phyloP scores from a whole-genome alignment of 2,797 vertebrate species.

The Chaenodraco wilsoni region DNA sequence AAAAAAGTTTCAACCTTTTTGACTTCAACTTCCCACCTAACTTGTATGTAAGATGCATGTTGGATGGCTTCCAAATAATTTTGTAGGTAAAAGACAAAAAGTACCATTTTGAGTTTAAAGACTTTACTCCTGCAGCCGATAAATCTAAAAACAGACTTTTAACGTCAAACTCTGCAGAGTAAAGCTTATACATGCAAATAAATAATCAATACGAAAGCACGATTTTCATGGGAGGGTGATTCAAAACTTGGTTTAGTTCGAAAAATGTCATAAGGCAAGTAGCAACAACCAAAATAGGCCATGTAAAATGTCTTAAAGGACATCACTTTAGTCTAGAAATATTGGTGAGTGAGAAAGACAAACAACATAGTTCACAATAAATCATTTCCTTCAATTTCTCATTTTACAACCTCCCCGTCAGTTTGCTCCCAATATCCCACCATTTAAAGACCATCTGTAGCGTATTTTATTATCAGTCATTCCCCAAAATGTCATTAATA shows the following conservation, averaged over 20 bases:
- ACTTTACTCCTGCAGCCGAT: neutral
- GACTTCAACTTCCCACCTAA: neutral
- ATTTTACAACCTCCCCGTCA: neutral
- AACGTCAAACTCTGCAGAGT: neutral
- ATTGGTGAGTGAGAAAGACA: neutral
- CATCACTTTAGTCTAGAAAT: neutral
- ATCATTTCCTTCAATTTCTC: neutral
- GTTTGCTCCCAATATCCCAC: too few species aligned
- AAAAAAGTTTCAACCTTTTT: neutral
- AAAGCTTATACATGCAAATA: neutral
- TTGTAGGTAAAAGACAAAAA: neutral
- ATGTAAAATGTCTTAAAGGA: too few species aligned
- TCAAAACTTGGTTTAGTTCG: too few species aligned
- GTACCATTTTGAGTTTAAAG: neutral
- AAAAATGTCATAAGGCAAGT: too few species aligned
- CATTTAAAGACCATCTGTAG: neutral
- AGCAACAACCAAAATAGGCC: too few species aligned
- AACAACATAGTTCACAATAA: neutral
- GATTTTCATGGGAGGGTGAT: neutral
- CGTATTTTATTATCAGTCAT: neutral
- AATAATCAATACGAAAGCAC: neutral
- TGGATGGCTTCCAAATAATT: too few species aligned
- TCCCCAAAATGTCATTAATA: neutral
- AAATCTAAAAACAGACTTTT: neutral
- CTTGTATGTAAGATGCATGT: neutral